These are phyloP conservation scores for Lycophotia porphyrea DNA, from an alignment of 2,888 invertebrate genomes.

Conservation along the genomic window DNA sequence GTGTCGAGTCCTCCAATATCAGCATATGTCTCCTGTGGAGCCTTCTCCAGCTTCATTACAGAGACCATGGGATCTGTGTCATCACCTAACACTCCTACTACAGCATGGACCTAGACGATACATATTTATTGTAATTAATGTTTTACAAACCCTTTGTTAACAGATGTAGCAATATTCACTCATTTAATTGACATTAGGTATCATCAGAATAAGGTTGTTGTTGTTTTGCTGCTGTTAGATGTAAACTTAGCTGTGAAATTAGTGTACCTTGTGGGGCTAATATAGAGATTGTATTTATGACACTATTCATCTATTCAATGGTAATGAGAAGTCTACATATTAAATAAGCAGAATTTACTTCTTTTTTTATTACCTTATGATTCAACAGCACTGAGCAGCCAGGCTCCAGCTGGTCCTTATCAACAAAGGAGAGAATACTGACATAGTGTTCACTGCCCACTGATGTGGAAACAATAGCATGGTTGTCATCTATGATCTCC, in stretches of 20 bases:
- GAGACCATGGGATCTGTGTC: slow-evolving; percentile 99
- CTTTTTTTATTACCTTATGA: slow-evolving; percentile 93
- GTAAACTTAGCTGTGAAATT: neutral
- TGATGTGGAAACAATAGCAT: slow-evolving; percentile 99
- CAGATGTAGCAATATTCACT: neutral
- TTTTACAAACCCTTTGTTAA: neutral
- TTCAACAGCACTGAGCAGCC: slow-evolving; percentile 99
- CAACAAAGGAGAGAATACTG: slow-evolving; percentile 99
- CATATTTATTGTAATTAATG: neutral
- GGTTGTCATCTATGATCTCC: slow-evolving; percentile 99
- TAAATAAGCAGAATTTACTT: neutral
- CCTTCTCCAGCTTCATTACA: slow-evolving; percentile 99
- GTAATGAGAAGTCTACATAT: neutral
- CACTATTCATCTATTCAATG: neutral
- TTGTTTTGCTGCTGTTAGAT: neutral
- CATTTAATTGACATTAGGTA: neutral
- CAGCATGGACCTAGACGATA: slow-evolving; percentile 95
- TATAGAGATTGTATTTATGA: neutral
- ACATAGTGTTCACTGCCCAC: slow-evolving; percentile 99
- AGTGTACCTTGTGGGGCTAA: neutral
- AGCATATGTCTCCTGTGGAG: slow-evolving; percentile 99
- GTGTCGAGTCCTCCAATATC: slow-evolving; percentile 99
- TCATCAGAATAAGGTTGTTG: neutral
- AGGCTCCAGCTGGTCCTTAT: slow-evolving; percentile 99
- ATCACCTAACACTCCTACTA: slow-evolving; percentile 99